Evolutionary conservation across 2,888 invertebrate genomes (phyloP).

Genomic region (Seira ritae): DNA sequence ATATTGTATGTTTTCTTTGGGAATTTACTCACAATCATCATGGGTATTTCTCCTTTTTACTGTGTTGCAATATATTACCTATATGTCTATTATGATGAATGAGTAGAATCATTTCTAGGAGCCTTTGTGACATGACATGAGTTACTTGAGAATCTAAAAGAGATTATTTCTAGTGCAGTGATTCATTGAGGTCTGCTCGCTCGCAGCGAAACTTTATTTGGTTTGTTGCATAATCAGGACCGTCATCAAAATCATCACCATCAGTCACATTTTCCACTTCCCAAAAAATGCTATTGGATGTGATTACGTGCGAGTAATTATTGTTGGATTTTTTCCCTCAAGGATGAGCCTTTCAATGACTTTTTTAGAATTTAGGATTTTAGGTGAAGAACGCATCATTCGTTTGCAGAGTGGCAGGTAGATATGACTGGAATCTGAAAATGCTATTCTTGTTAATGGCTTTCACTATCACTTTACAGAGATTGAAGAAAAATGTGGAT

Average conservation of each 20-base stretch:
- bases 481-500: too few relatives aligned
- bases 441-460: too few relatives aligned
- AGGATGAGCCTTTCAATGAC: too few relatives aligned
- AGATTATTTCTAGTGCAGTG: not conserved
- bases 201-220: not conserved
- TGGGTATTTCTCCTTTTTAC: conserved; percentile 7
- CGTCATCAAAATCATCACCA: not conserved
- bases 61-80: not conserved
- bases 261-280: not conserved
- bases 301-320: too few relatives aligned
- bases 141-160: too few relatives aligned
- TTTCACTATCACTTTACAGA: too few relatives aligned
- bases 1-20: not conserved
- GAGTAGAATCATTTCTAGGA: not conserved
- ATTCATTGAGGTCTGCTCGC: not conserved
- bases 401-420: too few relatives aligned
- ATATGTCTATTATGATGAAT: not conserved
- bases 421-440: not conserved
- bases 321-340: too few relatives aligned
- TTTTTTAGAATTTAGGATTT: conserved; percentile 33
- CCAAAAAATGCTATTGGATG: not conserved
- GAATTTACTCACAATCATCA: not conserved
- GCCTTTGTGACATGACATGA: not conserved
- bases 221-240: not conserved
- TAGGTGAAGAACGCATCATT: conserved; percentile 34